These are phyloP conservation scores for Oscheius myriophilus DNA, from an alignment of 2,888 invertebrate genomes.

Conservation along the genomic window DNA sequence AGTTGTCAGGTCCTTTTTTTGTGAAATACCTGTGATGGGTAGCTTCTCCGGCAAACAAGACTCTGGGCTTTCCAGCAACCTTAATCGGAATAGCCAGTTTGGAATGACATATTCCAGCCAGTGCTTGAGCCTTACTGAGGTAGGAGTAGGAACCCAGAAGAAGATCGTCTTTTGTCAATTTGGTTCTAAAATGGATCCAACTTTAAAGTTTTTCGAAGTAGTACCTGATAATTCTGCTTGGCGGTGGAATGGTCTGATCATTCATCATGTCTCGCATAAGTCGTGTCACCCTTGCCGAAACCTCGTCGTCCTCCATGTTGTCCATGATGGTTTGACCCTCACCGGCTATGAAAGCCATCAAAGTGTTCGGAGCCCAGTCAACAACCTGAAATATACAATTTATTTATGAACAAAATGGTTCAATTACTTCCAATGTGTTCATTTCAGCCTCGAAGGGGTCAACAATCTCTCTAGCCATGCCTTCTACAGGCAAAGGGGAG, in stretches of 20 bases:
- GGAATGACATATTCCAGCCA: constrained; percentile 45
- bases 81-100: constrained; percentile 59
- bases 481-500: constrained; percentile 56
- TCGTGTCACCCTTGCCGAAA: constrained; percentile 49
- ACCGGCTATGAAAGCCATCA: constrained; percentile 65
- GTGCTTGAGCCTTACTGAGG: constrained; percentile 53
- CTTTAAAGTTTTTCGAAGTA: background rate
- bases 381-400: constrained; percentile 38
- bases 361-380: constrained; percentile 57
- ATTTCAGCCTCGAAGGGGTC: constrained; percentile 53
- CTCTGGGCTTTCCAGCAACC: constrained; percentile 42
- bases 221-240: constrained; percentile 41
- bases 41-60: constrained; percentile 66
- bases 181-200: constrained; percentile 41
- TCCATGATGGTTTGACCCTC: constrained; percentile 59
- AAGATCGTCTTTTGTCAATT: constrained; percentile 57
- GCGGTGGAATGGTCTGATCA: constrained; percentile 44
- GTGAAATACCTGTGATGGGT: constrained; percentile 57
- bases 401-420: background rate
- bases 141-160: constrained; percentile 64
- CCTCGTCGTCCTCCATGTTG: constrained; percentile 52
- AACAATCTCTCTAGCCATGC: constrained; percentile 37
- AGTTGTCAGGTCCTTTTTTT: background rate
- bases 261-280: constrained; percentile 55
- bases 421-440: constrained; percentile 47